Evolutionary conservation across 2,888 invertebrate genomes (phyloP).

Genomic region (Aspidiotus destructor): DNA sequence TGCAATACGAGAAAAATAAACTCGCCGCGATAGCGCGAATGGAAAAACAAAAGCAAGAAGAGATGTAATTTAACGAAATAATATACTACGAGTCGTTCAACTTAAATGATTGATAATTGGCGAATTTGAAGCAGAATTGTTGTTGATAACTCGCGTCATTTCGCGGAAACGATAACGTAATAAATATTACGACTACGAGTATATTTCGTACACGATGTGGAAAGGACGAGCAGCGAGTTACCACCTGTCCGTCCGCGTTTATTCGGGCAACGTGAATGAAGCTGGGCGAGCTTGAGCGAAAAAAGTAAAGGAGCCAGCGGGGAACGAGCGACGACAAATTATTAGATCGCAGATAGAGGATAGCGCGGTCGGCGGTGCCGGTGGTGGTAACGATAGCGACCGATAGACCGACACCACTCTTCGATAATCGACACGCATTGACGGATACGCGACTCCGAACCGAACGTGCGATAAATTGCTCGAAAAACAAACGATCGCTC

Average conservation of each 20-base stretch:
- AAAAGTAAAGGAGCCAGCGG: no score
- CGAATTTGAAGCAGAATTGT: neutral
- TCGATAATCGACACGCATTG: no score
- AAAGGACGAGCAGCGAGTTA: neutral
- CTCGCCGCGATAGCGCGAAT: no score
- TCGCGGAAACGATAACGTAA: neutral
- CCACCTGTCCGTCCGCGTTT: neutral
- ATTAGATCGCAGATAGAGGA: no score
- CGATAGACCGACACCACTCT: no score
- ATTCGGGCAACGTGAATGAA: neutral
- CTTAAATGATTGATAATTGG: neutral
- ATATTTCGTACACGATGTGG: neutral
- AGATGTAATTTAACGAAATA: neutral
- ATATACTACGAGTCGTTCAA: neutral
- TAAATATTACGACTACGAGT: neutral
- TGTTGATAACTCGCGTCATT: neutral
- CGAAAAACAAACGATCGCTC: no score
- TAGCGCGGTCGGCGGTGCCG: no score
- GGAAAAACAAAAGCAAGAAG: neutral
- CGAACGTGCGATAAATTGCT: no score
- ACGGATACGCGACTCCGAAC: no score
- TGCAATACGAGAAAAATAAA: neutral
- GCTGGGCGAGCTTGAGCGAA: neutral
- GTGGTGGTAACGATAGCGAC: no score
- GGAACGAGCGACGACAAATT: no score